Conservation (phyloP, 2,797 vertebrate genomes). For the Anisognathus igniventris region DNA sequence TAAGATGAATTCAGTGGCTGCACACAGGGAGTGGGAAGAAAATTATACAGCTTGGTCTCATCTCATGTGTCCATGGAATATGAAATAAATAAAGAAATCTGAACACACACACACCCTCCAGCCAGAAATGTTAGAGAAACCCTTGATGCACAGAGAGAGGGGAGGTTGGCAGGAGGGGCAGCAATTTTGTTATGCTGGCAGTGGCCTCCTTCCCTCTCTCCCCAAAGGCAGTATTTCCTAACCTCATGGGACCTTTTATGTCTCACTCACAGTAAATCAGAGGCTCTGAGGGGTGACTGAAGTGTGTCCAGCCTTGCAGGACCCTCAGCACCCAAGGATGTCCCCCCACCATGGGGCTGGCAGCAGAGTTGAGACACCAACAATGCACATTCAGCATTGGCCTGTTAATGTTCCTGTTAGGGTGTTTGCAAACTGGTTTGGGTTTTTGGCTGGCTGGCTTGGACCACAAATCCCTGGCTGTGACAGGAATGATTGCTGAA, state of each 20-base stretch:
- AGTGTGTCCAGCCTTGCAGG: neutral
- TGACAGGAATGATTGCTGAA: neutral
- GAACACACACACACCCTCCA: neutral
- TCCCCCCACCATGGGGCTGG: neutral
- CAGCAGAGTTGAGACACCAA: accelerated
- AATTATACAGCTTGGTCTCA: neutral
- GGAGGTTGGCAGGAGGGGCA: neutral
- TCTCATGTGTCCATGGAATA: neutral
- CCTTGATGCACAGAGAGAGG: neutral
- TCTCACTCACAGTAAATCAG: neutral
- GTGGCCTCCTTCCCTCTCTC: neutral
- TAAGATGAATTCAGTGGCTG: neutral
- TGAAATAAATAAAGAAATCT: neutral
- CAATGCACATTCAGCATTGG: accelerated
- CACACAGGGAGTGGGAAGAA: neutral
- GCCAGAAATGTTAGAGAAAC: neutral
- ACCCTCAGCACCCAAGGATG: accelerated
- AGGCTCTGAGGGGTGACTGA: neutral
- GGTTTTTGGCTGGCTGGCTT: neutral
- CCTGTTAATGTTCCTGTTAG: neutral
- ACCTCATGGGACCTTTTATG: neutral
- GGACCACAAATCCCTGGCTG: neutral
- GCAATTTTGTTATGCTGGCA: neutral
- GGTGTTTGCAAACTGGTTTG: neutral
- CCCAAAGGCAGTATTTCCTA: neutral